A percentile compares a stretch with the other conserved stretches of the same genome.
phyloP scores from a whole-genome alignment of 2,797 vertebrate genomes.

The Eidolon dupreanum region DNA sequence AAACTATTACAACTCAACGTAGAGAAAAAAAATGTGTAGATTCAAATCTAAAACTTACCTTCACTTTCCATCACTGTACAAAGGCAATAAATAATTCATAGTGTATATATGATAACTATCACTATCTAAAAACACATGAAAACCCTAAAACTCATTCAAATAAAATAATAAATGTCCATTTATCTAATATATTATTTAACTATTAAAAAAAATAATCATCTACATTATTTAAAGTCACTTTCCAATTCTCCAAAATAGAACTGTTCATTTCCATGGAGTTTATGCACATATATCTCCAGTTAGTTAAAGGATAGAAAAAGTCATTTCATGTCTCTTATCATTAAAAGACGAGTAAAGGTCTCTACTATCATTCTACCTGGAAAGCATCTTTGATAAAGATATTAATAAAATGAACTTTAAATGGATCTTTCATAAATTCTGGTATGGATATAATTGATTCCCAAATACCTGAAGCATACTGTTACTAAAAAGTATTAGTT shows the following conservation, averaged over 20 bases:
- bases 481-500: neutral
- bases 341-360: neutral
- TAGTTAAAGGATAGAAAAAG: conserved; percentile 37
- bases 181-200: neutral
- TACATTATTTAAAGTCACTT: conserved; percentile 26
- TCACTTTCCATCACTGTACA: neutral
- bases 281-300: neutral
- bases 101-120: neutral
- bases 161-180: conserved; percentile 23
- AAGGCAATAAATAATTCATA: neutral
- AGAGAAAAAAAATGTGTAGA: neutral
- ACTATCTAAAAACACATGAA: conserved; percentile 34
- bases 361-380: neutral
- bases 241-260: neutral
- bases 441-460: neutral
- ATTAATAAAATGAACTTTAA: conserved; percentile 34
- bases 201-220: conserved; percentile 15
- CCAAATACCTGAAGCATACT: neutral
- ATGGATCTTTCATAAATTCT: conserved; percentile 38
- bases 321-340: conserved; percentile 12
- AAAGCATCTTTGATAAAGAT: conserved; percentile 23
- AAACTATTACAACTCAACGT: conserved; percentile 21
- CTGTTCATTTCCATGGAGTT: neutral
- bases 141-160: conserved; percentile 11
- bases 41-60: conserved; percentile 14